These are phyloP conservation scores for Callopanchax toddi DNA, from an alignment of 2,113 vertebrate genomes.

Conservation along the genomic window DNA sequence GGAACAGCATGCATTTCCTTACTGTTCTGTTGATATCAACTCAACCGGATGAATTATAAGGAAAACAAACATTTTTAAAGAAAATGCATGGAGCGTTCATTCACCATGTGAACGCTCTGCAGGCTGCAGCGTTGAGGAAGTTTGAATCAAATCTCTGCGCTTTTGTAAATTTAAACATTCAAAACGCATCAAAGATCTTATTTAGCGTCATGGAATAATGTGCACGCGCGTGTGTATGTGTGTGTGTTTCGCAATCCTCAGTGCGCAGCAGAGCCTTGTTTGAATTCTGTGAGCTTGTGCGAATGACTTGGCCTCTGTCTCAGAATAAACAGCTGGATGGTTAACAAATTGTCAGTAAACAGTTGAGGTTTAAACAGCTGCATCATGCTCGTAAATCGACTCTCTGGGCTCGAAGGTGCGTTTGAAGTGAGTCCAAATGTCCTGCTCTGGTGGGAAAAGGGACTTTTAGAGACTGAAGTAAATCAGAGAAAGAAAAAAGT, in stretches of 20 bases:
- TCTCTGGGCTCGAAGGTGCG: conserved; percentile 14
- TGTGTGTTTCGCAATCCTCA: conserved; percentile 15
- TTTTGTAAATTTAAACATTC: too few relatives aligned
- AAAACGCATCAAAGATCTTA: neutral
- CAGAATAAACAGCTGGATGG: conserved; percentile 78
- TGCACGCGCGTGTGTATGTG: too few relatives aligned
- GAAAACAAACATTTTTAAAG: too few relatives aligned
- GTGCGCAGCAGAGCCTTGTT: conserved; percentile 49
- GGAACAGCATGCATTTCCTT: conserved; percentile 17
- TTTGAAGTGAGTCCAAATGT: conserved; percentile 23
- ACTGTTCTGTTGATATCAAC: too few relatives aligned
- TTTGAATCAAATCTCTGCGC: too few relatives aligned
- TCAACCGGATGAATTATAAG: too few relatives aligned
- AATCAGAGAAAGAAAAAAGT: conserved; percentile 1
- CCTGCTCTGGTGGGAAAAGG: neutral
- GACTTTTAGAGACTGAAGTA: conserved; percentile 1
- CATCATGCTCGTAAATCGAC: conserved; percentile 70
- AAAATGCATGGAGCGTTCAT: too few relatives aligned
- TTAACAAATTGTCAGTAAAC: conserved; percentile 74
- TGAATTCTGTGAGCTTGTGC: conserved; percentile 71
- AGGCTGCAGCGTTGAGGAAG: too few relatives aligned
- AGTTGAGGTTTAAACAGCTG: conserved; percentile 59
- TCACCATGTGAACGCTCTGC: too few relatives aligned
- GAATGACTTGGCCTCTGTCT: conserved; percentile 65
- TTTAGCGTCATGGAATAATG: neutral